Conservation (phyloP, 2,797 vertebrate species). For the Sandelia bainsii region DNA sequence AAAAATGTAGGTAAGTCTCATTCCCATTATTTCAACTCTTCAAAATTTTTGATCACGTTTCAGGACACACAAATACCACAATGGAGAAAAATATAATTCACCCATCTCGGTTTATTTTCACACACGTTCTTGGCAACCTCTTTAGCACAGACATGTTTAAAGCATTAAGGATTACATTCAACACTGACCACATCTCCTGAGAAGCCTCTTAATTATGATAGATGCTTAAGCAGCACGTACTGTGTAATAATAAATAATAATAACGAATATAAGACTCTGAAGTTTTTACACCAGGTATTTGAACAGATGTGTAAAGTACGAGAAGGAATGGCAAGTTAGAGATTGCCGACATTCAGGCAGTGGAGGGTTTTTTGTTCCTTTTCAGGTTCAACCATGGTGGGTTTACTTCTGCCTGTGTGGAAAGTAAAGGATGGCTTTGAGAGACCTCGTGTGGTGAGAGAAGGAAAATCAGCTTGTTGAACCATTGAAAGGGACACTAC, state of each 20-base stretch:
- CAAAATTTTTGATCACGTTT: constrained; percentile 45
- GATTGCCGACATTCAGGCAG: neutral
- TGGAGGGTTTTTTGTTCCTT: constrained; percentile 15
- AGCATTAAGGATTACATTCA: constrained; percentile 55
- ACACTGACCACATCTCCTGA: constrained; percentile 28
- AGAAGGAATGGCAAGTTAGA: constrained; percentile 17
- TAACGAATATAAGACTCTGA: no score
- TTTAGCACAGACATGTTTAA: constrained; percentile 55
- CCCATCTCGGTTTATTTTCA: constrained; percentile 58
- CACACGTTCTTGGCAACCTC: constrained; percentile 45
- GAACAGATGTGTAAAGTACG: constrained; percentile 41
- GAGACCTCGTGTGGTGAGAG: no score
- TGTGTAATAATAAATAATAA: constrained; percentile 17
- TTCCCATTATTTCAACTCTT: constrained; percentile 30
- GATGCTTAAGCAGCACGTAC: constrained; percentile 37
- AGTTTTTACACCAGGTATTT: constrained; percentile 34
- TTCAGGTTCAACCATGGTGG: constrained; percentile 42
- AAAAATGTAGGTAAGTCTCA: constrained; percentile 46
- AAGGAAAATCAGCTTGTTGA: no score
- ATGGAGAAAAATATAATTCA: constrained; percentile 49
- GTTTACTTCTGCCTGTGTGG: constrained; percentile 13
- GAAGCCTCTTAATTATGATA: constrained; percentile 53
- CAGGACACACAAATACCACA: constrained; percentile 42
- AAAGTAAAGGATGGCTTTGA: no score
- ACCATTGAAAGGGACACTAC: no score